A percentile compares a stretch with the other conserved stretches of the same genome.
These are phyloP conservation scores for Gryllus longicercus DNA, from an alignment of 2,888 invertebrate genomes.

Conservation along the genomic window DNA sequence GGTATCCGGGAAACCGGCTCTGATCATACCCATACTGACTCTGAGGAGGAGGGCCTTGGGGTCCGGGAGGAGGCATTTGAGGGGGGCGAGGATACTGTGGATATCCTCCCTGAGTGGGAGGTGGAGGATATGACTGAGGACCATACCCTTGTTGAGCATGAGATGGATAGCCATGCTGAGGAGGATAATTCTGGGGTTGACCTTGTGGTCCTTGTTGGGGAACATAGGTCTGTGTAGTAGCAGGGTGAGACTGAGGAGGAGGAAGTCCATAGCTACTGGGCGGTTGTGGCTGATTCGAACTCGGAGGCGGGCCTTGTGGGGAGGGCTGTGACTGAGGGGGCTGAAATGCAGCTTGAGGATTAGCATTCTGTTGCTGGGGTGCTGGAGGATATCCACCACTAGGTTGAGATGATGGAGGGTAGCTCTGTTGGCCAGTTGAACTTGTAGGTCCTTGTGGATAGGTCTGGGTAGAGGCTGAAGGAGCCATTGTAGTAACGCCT, in stretches of 20 bases:
- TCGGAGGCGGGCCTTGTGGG: conserved; percentile 34
- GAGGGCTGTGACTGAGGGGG: conserved; percentile 42
- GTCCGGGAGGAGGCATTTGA: conserved; percentile 58
- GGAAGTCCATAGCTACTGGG: conserved; percentile 35
- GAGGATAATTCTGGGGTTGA: conserved; percentile 35
- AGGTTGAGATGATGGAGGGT: conserved; percentile 60
- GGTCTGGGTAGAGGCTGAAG: conserved; percentile 53
- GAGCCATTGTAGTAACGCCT: conserved; percentile 45
- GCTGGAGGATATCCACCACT: conserved; percentile 38
- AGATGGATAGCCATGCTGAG: conserved; percentile 34
- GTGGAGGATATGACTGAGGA: conserved; percentile 40
- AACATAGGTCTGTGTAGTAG: conserved; percentile 36
- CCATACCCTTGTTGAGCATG: conserved; percentile 34
- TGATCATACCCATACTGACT: conserved; percentile 70
- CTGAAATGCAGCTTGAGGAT: conserved; percentile 47
- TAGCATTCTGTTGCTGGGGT: conserved; percentile 22
- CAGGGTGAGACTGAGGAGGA: conserved; percentile 36
- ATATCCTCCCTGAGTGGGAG: conserved; percentile 56
- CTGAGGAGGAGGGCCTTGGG: conserved; percentile 69
- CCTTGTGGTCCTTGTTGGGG: conserved; percentile 34
- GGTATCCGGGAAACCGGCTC: conserved; percentile 51
- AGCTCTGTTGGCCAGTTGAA: conserved; percentile 41
- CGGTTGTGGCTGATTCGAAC: conserved; percentile 31
- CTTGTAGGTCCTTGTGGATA: conserved; percentile 55
- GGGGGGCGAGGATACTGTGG: conserved; percentile 60